phyloP scores from a whole-genome alignment of 2,113 vertebrate species.

The Zosterops japonicus region DNA sequence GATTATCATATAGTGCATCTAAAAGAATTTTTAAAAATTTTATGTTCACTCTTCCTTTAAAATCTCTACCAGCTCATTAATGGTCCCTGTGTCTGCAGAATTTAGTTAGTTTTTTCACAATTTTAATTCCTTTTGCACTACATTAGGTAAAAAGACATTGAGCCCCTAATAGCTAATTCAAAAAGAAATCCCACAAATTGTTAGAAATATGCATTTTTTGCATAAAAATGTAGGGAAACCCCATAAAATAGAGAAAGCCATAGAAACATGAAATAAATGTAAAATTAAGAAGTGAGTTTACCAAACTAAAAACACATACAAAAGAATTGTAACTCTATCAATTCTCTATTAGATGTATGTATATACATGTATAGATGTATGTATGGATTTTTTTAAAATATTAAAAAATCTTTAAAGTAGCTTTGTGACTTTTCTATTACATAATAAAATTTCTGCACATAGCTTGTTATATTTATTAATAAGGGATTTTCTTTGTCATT shows the following conservation, averaged over 20 bases:
- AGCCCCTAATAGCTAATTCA: neutral
- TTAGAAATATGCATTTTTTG: neutral
- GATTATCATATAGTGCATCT: neutral
- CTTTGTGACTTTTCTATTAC: neutral
- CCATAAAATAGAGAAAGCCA: neutral
- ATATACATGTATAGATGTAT: neutral
- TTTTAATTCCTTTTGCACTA: neutral
- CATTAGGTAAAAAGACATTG: neutral
- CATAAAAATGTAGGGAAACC: neutral
- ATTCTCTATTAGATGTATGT: neutral
- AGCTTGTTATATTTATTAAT: neutral
- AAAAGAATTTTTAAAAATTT: fast-evolving
- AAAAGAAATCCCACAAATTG: neutral
- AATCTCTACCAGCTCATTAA: neutral
- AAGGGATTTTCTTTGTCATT: neutral
- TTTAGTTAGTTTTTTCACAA: neutral
- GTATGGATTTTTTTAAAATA: neutral
- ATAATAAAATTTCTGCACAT: neutral
- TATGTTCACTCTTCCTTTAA: neutral
- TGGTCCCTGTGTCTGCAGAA: neutral
- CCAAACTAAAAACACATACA: neutral
- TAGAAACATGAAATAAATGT: neutral
- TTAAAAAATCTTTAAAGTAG: fast-evolving
- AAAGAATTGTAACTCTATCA: neutral
- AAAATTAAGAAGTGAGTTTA: neutral